phyloP scores from a whole-genome alignment of 2,113 vertebrate genomes.

The Ceyx melanurus region DNA sequence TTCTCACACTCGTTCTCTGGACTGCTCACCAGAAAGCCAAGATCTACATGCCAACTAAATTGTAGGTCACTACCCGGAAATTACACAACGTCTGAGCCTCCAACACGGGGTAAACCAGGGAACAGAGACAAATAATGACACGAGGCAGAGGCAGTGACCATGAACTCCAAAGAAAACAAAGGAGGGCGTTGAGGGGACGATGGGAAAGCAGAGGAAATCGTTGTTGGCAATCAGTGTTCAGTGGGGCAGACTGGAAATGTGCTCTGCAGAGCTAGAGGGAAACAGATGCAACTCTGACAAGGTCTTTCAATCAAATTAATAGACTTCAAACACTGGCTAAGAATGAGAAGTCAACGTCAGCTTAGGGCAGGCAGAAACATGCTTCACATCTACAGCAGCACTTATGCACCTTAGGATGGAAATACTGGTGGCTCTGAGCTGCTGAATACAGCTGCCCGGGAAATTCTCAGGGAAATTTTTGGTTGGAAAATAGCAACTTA shows the following conservation, averaged over 20 bases:
- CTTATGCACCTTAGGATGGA: background rate
- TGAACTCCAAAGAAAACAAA: slow-evolving; percentile 24
- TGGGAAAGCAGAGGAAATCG: slow-evolving; percentile 47
- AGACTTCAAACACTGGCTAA: background rate
- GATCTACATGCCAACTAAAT: slow-evolving; percentile 56
- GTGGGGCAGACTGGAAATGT: slow-evolving; percentile 28
- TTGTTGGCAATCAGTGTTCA: slow-evolving; percentile 54
- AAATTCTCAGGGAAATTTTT: background rate
- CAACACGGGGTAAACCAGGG: slow-evolving; percentile 64
- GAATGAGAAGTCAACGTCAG: background rate
- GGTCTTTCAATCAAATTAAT: background rate
- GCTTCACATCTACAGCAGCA: background rate
- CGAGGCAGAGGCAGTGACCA: slow-evolving; percentile 60
- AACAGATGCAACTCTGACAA: background rate
- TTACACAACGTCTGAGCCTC: slow-evolving; percentile 38
- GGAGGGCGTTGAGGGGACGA: background rate
- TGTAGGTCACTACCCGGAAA: slow-evolving; percentile 56
- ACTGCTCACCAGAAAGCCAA: background rate
- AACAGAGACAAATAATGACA: slow-evolving; percentile 65
- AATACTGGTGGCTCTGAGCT: background rate
- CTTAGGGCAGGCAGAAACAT: background rate
- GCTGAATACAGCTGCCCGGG: background rate
- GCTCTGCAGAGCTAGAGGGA: background rate
- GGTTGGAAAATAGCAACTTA: background rate
- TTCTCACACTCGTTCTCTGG: background rate